Conservation (phyloP, 2,113 vertebrate genomes). For the Phylloscopus trochiloides region DNA sequence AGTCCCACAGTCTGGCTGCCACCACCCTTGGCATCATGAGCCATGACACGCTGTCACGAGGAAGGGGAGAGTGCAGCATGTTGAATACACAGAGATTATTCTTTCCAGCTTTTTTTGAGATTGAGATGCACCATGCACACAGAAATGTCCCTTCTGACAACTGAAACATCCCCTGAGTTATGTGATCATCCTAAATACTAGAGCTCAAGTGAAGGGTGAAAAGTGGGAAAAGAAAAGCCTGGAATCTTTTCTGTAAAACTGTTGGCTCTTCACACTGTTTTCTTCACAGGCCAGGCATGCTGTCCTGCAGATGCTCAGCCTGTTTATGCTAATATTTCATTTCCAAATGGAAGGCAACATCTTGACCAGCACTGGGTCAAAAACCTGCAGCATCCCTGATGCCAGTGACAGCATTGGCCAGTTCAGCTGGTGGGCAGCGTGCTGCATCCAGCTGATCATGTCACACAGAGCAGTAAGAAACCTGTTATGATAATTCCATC, state of each 20-base stretch:
- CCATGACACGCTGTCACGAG: fast-evolving
- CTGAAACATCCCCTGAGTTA: background rate
- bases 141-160: background rate
- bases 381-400: background rate
- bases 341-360: background rate
- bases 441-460: background rate
- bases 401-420: background rate
- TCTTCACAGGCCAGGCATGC: background rate
- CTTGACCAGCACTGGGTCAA: background rate
- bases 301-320: background rate
- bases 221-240: background rate
- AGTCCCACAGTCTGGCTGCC: background rate
- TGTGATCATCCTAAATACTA: background rate
- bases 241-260: background rate
- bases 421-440: background rate
- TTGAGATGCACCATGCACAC: fast-evolving
- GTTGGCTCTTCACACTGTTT: background rate
- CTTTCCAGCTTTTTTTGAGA: background rate
- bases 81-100: background rate
- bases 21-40: fast-evolving
- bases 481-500: background rate
- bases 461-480: background rate
- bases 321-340: background rate
- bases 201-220: background rate
- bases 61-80: background rate